Conservation (phyloP, 1,140 invertebrate species). For the Lutraria rhynchaena region DNA sequence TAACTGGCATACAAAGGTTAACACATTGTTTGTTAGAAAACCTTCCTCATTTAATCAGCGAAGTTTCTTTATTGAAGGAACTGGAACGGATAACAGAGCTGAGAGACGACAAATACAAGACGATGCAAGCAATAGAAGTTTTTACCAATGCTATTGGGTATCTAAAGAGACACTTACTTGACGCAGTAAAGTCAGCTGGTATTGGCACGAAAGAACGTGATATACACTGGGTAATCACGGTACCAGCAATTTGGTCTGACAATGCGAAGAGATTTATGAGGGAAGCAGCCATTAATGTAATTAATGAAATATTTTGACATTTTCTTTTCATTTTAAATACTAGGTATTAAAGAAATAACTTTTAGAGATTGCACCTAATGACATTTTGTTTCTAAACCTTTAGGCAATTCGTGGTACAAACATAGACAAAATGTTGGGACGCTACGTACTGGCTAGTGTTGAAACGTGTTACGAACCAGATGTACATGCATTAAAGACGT, state of each 20-base stretch:
- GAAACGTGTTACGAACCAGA: too few species aligned
- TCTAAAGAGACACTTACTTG: conserved; percentile 44
- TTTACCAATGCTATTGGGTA: conserved; percentile 52
- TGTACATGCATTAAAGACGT: background rate
- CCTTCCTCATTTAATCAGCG: too few species aligned
- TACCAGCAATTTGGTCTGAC: conserved; percentile 51
- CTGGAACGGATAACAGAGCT: background rate
- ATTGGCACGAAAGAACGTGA: background rate
- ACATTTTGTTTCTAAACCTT: too few species aligned
- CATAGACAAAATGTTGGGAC: too few species aligned
- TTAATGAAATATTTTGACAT: too few species aligned
- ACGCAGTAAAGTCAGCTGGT: background rate
- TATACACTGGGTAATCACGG: conserved; percentile 47
- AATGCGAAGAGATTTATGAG: conserved; percentile 51
- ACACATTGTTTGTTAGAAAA: too few species aligned
- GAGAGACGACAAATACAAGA: conserved; percentile 5
- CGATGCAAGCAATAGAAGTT: conserved; percentile 57
- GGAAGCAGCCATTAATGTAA: conserved; percentile 48
- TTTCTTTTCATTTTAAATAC: too few species aligned
- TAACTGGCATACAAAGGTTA: too few species aligned
- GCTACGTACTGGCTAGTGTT: too few species aligned
- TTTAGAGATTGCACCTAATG: too few species aligned
- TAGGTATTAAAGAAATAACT: too few species aligned
- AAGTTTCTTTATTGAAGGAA: background rate
- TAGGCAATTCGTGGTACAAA: too few species aligned